Evolutionary conservation across 2,888 invertebrate genomes (phyloP).

Genomic region (Blastobasis adustella): DNA sequence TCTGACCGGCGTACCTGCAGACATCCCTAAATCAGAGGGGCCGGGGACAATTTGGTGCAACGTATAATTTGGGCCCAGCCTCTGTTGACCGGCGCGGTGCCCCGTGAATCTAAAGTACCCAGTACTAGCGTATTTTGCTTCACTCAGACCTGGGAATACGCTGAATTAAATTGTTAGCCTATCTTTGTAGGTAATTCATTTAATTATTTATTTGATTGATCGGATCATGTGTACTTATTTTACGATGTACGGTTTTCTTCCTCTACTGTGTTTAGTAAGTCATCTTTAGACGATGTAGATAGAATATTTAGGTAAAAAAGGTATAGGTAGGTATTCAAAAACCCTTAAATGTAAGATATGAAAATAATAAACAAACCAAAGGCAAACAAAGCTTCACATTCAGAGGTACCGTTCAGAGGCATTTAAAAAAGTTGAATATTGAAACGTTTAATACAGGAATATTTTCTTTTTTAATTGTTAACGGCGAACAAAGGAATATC

Average conservation of each 20-base stretch:
- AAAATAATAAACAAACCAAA: too few relatives aligned
- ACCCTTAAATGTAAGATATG: too few relatives aligned
- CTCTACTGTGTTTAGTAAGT: not conserved
- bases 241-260: not conserved
- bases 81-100: slow-evolving; percentile 37
- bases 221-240: too few relatives aligned
- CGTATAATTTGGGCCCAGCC: slow-evolving; percentile 53
- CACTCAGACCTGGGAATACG: too few relatives aligned
- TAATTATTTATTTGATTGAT: too few relatives aligned
- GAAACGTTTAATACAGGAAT: slow-evolving; percentile 31
- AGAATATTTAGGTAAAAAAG: not conserved
- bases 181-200: too few relatives aligned
- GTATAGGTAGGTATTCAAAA: too few relatives aligned
- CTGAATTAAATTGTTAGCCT: too few relatives aligned
- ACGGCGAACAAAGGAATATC: slow-evolving; percentile 45
- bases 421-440: slow-evolving; percentile 13
- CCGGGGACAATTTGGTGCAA: slow-evolving; percentile 53
- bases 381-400: too few relatives aligned
- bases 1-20: slow-evolving; percentile 32
- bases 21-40: slow-evolving; percentile 46
- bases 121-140: slow-evolving; percentile 8
- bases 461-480: slow-evolving; percentile 49
- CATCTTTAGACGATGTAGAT: not conserved
- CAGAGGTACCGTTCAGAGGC: too few relatives aligned
- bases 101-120: slow-evolving; percentile 42